Percentiles rank a stretch among this genome's conserved stretches.
Conservation (phyloP, 1,140 invertebrate genomes). For the Chrysopa pallens region DNA sequence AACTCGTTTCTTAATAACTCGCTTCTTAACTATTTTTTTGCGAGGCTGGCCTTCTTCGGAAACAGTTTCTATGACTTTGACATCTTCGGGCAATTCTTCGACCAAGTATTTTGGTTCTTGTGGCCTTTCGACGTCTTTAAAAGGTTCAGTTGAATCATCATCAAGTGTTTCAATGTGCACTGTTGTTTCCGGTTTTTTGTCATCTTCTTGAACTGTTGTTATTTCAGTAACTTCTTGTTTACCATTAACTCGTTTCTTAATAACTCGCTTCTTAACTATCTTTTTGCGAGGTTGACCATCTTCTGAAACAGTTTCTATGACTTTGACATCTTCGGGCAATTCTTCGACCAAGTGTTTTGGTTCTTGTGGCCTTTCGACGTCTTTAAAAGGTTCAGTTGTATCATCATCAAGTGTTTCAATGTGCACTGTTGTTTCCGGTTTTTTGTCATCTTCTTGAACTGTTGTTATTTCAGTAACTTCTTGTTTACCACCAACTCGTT, state of each 20-base stretch:
- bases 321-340: constrained; percentile 8
- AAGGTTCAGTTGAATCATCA: constrained; percentile 3
- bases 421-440: background rate
- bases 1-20: constrained; percentile 14
- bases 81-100: constrained; percentile 13
- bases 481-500: constrained; percentile 8
- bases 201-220: constrained; percentile 8
- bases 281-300: constrained; percentile 17
- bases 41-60: constrained; percentile 4
- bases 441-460: constrained; percentile 6
- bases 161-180: constrained; percentile 16
- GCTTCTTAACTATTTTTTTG: constrained; percentile 6
- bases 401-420: background rate
- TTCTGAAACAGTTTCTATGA: constrained; percentile 10
- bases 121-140: constrained; percentile 6
- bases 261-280: constrained; percentile 13
- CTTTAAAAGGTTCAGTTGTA: background rate
- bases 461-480: constrained; percentile 7
- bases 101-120: constrained; percentile 1
- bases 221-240: constrained; percentile 9
- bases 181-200: constrained; percentile 12
- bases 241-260: constrained; percentile 10
- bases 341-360: background rate
- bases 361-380: background rate
- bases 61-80: constrained; percentile 7